phyloP scores from a whole-genome alignment of 2,888 invertebrate genomes.

The Pseudeuparius sepicola region DNA sequence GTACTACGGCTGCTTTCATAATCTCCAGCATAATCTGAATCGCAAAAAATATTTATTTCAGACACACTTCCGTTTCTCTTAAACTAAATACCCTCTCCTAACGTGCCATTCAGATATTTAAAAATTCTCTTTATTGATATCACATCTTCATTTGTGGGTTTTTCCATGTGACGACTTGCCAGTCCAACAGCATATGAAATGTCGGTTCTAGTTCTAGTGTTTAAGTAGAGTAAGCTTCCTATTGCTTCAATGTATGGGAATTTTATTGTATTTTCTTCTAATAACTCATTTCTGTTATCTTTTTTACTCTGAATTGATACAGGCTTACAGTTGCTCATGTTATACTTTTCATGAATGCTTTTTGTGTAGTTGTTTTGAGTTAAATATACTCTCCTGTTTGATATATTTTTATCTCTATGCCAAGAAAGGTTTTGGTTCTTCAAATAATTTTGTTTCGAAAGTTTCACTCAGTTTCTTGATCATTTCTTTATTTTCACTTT shows the following conservation, averaged over 20 bases:
- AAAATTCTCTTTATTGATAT: background rate
- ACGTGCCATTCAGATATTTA: background rate
- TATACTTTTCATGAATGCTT: background rate
- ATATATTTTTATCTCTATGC: no score
- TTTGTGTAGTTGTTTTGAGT: background rate
- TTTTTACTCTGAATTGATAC: no score
- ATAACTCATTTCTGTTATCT: no score
- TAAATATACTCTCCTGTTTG: background rate
- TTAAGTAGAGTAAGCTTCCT: constrained; percentile 1
- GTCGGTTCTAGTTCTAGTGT: background rate
- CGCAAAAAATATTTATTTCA: background rate
- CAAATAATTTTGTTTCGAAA: no score
- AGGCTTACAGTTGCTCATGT: constrained; percentile 1
- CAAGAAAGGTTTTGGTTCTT: no score
- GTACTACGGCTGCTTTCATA: background rate
- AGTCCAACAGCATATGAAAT: background rate
- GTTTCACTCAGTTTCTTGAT: constrained; percentile 6
- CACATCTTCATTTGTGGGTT: constrained; percentile 1
- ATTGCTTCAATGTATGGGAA: background rate
- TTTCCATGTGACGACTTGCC: background rate
- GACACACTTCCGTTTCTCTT: background rate
- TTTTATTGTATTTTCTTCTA: no score
- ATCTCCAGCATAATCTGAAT: background rate
- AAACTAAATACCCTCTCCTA: background rate
- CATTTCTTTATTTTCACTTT: constrained; percentile 8